phyloP scores from a whole-genome alignment of 2,888 invertebrate species.

The Plagiodera versicolora region DNA sequence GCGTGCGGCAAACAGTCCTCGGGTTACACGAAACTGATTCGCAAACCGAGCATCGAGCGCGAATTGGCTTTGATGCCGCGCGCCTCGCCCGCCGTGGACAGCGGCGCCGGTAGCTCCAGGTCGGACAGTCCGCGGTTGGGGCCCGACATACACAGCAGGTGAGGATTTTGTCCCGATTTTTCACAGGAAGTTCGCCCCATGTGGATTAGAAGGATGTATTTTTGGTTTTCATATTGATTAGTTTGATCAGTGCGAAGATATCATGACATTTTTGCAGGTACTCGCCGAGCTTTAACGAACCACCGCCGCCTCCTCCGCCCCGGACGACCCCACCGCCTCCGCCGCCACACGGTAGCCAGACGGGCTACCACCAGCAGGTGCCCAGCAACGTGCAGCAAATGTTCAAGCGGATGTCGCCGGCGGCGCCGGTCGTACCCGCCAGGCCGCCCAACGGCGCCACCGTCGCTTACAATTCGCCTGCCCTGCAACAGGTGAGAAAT shows the following conservation, averaged over 20 bases:
- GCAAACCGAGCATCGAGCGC: conserved; percentile 87
- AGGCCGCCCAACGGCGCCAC: conserved; percentile 58
- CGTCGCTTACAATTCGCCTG: conserved; percentile 41
- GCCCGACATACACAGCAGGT: conserved; percentile 63
- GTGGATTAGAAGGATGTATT: too few species aligned
- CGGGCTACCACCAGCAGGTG: conserved; percentile 60
- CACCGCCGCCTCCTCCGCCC: conserved; percentile 60
- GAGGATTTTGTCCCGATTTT: too few species aligned
- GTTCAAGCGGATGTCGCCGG: conserved; percentile 77
- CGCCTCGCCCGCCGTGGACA: conserved; percentile 85
- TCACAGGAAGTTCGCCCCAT: too few species aligned
- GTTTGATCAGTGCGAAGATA: too few species aligned
- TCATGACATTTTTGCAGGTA: conserved; percentile 49
- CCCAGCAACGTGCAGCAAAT: conserved; percentile 70
- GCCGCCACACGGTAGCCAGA: conserved; percentile 52
- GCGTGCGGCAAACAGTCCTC: conserved; percentile 43
- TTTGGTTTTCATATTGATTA: too few species aligned
- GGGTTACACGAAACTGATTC: conserved; percentile 69
- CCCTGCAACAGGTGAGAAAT: conserved; percentile 40
- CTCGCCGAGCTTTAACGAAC: conserved; percentile 66
- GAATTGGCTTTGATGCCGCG: conserved; percentile 67
- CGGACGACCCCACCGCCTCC: conserved; percentile 69
- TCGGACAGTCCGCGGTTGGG: conserved; percentile 82
- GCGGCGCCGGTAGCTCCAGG: conserved; percentile 84
- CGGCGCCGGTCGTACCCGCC: conserved; percentile 65